Percentiles rank a stretch among this genome's conserved stretches.
phyloP scores from a whole-genome alignment of 2,797 vertebrate species.

The Lepus oiostolus region DNA sequence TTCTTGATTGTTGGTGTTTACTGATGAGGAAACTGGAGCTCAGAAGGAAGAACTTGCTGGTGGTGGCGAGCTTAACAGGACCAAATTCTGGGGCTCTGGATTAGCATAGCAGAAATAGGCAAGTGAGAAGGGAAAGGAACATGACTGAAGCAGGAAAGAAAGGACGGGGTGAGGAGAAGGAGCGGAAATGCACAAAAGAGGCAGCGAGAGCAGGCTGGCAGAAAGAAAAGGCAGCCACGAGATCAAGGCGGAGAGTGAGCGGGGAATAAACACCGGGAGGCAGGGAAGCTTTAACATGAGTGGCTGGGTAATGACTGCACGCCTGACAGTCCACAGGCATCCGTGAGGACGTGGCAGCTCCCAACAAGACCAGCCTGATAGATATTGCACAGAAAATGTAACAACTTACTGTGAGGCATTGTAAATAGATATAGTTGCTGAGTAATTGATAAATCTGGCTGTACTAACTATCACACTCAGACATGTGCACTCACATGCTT shows the following conservation, averaged over 20 bases:
- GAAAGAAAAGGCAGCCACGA: background rate
- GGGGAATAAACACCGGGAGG: background rate
- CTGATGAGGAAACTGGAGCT: background rate
- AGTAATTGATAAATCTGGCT: conserved; percentile 10
- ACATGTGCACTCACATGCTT: too few relatives aligned
- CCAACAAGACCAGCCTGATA: background rate
- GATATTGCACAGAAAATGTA: background rate
- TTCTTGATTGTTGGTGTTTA: background rate
- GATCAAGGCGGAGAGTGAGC: background rate
- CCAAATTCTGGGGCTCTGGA: background rate
- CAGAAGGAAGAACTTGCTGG: conserved; percentile 30
- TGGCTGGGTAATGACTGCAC: background rate
- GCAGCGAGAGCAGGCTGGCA: background rate
- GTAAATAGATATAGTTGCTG: conserved; percentile 19
- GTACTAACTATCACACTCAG: background rate
- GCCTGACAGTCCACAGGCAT: background rate
- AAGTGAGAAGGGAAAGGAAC: conserved; percentile 54
- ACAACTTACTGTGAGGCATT: background rate
- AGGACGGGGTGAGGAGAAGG: background rate
- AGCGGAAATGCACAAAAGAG: background rate
- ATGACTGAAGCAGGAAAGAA: background rate
- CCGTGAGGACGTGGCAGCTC: background rate
- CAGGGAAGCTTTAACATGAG: background rate
- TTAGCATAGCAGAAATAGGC: background rate
- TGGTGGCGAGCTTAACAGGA: background rate